A percentile compares a stretch with the other conserved stretches of the same genome.
Evolutionary conservation across 2,113 vertebrate species (phyloP).

Genomic region (Scopus umbretta): DNA sequence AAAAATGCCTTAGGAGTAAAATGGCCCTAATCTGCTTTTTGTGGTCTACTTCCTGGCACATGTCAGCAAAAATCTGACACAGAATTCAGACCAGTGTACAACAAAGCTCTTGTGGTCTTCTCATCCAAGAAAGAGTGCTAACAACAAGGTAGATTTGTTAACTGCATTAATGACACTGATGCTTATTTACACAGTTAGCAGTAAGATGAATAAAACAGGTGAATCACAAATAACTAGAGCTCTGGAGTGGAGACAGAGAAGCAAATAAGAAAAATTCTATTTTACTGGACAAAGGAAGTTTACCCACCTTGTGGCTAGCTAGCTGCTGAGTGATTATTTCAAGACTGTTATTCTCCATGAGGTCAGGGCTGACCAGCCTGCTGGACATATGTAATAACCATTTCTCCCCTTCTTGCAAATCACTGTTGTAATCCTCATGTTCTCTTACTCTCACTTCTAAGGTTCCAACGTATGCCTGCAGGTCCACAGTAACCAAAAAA

Average conservation of each 20-base stretch:
- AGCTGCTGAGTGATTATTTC: conserved; percentile 93
- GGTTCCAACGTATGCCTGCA: conserved; percentile 77
- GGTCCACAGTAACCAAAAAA: neutral
- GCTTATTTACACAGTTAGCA: neutral
- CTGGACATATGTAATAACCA: conserved; percentile 97
- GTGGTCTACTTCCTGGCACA: neutral
- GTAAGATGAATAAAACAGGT: neutral
- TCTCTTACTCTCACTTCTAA: conserved; percentile 86
- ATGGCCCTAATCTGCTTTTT: neutral
- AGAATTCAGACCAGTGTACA: neutral
- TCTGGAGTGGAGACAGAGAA: neutral
- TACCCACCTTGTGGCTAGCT: conserved; percentile 89
- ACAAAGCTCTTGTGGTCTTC: neutral
- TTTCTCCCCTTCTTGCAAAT: conserved; percentile 92
- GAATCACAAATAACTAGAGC: neutral
- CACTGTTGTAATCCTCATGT: conserved; percentile 88
- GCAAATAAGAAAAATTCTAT: neutral
- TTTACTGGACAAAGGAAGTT: neutral
- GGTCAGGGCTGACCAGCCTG: conserved; percentile 87
- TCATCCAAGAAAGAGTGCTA: neutral
- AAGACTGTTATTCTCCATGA: conserved; percentile 79
- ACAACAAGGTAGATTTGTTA: neutral
- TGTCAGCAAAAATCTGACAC: neutral
- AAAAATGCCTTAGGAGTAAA: neutral
- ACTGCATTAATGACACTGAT: neutral